Evolutionary conservation across 2,888 invertebrate genomes (phyloP).

Genomic region (Eucriotettix oculatus): DNA sequence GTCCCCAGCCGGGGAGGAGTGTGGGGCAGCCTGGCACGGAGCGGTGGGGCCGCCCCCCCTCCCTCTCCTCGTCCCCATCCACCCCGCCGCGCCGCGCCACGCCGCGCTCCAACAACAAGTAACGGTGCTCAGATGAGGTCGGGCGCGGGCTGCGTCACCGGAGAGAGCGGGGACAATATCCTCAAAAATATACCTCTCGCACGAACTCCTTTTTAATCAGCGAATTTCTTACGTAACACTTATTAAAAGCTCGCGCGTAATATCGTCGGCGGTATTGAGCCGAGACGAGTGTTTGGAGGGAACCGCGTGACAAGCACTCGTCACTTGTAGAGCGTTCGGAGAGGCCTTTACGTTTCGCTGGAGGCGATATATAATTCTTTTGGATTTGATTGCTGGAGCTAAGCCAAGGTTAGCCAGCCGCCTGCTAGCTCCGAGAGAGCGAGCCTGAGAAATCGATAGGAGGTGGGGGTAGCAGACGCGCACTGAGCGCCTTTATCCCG

Average conservation of each 20-base stretch:
- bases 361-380: slow-evolving; percentile 23
- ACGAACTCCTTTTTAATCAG: too few species aligned
- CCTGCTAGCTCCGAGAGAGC: background rate
- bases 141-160: background rate
- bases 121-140: background rate
- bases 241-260: too few species aligned
- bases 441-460: slow-evolving; percentile 12
- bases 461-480: slow-evolving; percentile 5
- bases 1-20: slow-evolving; percentile 2
- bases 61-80: background rate
- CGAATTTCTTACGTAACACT: too few species aligned
- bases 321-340: slow-evolving; percentile 12
- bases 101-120: background rate
- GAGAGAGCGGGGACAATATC: too few species aligned
- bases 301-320: background rate
- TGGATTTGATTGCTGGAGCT: slow-evolving; percentile 28
- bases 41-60: background rate
- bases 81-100: background rate
- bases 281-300: too few species aligned
- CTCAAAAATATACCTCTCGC: too few species aligned
- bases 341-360: background rate
- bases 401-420: slow-evolving; percentile 22
- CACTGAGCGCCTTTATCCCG: slow-evolving; percentile 8
- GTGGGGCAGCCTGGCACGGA: background rate
- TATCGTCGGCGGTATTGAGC: too few species aligned